Evolutionary conservation across 2,888 invertebrate species (phyloP), one percentile per base, ranked within the genome.

Genomic region (Lepidocyrtoides sp.): DNA sequence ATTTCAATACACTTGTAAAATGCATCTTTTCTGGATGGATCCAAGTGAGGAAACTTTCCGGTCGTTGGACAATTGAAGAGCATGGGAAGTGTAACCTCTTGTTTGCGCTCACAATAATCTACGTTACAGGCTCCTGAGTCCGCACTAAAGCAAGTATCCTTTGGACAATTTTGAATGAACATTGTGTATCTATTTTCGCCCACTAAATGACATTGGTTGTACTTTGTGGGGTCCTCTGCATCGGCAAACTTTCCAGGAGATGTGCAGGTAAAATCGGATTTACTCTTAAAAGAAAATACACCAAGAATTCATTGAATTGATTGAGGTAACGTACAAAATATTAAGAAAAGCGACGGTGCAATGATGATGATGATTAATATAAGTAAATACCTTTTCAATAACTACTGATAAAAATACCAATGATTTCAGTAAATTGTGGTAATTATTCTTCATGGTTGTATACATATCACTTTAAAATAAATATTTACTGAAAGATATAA

Each of bases 41-140:
- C 83, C 20, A n/a, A 23, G 51, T 89, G 89, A 5, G 75, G 83
- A 75, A 83, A 89, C 48, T 89, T 89, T 60, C 89, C 89, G 17
- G 60, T 4, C 0, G 57, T n/a, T 2, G 83, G 54, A 41, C 89
- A 89, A 2, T 10, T 83, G 26, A 89, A 89, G 2, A 14, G 10
- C n/a, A 3, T 0, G 7, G 48, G 48, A 10, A n/a, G 12, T 7
- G 4, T 26, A 0, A 26, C 8, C 29, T 14, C 75, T 10, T 26
- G 26, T 26, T 7, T 44, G 12, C 23, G 29, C 20, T 79, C 23
- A 48, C 63, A 41, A 14, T 72, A 17, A 75, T 75, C 20, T 32
- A 82, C 8, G 20, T 12, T 20, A 51, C 82, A 89, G 14, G n/a
- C 8, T 2, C 5, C 14, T n/a, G n/a, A 12, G 14, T 0, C 48